phyloP scores from a whole-genome alignment of 2,113 vertebrate species.

The Crotalus horridus region DNA sequence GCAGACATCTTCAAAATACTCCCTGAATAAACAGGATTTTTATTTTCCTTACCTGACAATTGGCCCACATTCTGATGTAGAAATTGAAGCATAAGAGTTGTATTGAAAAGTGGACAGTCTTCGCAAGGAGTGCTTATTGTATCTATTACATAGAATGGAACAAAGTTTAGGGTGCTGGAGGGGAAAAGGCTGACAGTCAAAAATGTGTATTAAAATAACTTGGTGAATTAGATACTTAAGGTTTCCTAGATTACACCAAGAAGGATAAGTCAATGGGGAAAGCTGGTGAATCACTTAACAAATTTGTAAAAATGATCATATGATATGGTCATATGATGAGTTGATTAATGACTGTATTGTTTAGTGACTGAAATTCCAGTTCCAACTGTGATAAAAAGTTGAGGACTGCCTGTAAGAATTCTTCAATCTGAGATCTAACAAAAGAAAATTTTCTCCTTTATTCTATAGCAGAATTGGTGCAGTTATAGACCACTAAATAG shows the following conservation, averaged over 20 bases:
- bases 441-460: too few relatives aligned
- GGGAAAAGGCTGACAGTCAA: constrained; percentile 90
- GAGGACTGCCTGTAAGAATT: too few relatives aligned
- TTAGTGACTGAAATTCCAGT: too few relatives aligned
- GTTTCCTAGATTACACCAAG: neutral
- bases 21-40: constrained; percentile 79
- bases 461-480: too few relatives aligned
- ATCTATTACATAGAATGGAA: constrained; percentile 80
- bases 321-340: too few relatives aligned
- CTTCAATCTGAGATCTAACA: too few relatives aligned
- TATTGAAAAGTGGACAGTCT: constrained; percentile 72
- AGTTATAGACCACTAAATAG: too few relatives aligned
- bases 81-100: constrained; percentile 88
- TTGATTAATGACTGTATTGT: too few relatives aligned
- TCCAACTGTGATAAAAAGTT: too few relatives aligned
- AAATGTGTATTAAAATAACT: neutral
- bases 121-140: constrained; percentile 83
- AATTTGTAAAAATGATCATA: too few relatives aligned
- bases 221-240: too few relatives aligned
- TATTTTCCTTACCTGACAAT: constrained; percentile 66
- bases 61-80: constrained; percentile 88
- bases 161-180: constrained; percentile 84
- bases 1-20: constrained; percentile 85
- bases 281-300: too few relatives aligned
- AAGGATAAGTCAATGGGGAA: neutral